phyloP scores from a whole-genome alignment of 2,888 invertebrate genomes.

The Diplolepis rosae region DNA sequence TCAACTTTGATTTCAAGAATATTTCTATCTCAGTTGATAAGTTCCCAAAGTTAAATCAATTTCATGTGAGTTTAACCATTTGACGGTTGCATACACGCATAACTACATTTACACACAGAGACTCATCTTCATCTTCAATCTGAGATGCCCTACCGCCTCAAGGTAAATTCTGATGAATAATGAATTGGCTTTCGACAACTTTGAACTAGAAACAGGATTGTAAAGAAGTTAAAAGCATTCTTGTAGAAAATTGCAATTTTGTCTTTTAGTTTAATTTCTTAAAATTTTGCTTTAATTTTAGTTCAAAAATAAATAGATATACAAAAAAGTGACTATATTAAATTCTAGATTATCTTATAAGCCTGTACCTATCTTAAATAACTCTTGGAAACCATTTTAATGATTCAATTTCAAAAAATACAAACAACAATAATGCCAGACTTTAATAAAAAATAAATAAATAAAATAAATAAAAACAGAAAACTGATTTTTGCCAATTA shows the following conservation, averaged over 20 bases:
- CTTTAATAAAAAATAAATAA: too few species aligned
- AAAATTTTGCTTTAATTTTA: too few species aligned
- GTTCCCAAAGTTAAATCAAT: background rate
- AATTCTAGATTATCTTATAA: too few species aligned
- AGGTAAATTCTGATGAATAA: conserved; percentile 5
- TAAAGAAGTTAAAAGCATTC: conserved; percentile 2
- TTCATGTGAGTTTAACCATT: background rate
- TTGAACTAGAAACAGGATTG: background rate
- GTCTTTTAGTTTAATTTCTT: too few species aligned
- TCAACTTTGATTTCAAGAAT: background rate
- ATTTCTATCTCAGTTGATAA: background rate
- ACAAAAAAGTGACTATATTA: too few species aligned
- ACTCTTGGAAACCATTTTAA: too few species aligned
- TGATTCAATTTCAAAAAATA: too few species aligned
- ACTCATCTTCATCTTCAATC: background rate
- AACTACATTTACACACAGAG: background rate
- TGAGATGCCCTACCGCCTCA: background rate
- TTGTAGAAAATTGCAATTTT: conserved; percentile 12
- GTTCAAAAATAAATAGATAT: too few species aligned
- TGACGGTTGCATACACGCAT: background rate
- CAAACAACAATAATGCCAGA: too few species aligned
- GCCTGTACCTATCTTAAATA: too few species aligned
- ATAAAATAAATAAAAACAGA: too few species aligned
- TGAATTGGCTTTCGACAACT: conserved; percentile 1
- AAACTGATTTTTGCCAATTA: too few species aligned